phyloP scores from a whole-genome alignment of 2,888 invertebrate genomes.

The Gnatocerus cornutus region DNA sequence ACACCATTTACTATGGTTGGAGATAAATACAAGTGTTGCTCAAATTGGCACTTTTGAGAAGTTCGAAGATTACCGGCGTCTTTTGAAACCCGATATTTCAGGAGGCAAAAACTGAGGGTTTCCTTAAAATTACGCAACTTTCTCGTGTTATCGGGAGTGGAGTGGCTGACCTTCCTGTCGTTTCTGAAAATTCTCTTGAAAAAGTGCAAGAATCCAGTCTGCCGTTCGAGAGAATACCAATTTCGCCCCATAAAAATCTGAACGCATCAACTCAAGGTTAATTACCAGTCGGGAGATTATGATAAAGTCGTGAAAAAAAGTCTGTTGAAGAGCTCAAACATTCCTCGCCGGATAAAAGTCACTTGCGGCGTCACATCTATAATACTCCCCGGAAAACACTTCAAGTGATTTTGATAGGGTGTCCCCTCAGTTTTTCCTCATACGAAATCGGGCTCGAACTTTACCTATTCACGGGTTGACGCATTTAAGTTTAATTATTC shows the following conservation, averaged over 20 bases:
- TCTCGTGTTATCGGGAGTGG: no score
- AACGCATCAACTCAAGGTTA: constrained; percentile 21
- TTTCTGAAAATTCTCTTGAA: constrained; percentile 4
- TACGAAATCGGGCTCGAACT: no score
- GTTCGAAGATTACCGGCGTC: constrained; percentile 2
- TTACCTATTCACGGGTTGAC: no score
- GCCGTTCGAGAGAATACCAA: constrained; percentile 11
- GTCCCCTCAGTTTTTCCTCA: neutral
- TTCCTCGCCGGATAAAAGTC: constrained; percentile 8
- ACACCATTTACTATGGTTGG: neutral
- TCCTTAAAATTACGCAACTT: no score
- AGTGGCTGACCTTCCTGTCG: neutral
- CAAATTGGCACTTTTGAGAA: constrained; percentile 16
- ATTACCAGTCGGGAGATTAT: constrained; percentile 15
- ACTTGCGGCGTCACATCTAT: neutral
- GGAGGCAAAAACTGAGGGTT: neutral
- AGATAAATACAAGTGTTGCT: constrained; percentile 13
- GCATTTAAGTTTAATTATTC: no score
- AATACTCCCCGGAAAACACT: constrained; percentile 50
- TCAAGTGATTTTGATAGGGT: no score
- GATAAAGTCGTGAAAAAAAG: constrained; percentile 17
- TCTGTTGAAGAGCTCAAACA: neutral
- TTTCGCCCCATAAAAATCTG: constrained; percentile 17
- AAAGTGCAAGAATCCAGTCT: constrained; percentile 19
- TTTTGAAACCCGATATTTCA: constrained; percentile 23